Evolutionary conservation across 2,797 vertebrate genomes (phyloP), one percentile per base, ranked within the genome.

Genomic region (Anguilla obscura): DNA sequence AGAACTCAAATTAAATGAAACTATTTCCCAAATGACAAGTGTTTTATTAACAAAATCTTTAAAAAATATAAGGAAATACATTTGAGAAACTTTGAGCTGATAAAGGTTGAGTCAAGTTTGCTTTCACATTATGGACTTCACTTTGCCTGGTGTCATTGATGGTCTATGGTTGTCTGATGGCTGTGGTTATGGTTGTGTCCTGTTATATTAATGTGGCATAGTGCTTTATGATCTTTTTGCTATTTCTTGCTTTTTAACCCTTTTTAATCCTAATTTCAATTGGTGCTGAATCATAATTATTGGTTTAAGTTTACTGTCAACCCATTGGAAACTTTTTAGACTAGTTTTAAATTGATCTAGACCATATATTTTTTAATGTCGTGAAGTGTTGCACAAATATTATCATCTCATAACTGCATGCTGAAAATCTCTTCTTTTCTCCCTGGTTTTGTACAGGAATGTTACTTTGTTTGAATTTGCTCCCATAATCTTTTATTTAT

Each of bases 1-100:
- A 88, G 92, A 87, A 90, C 40, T 92, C 89, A 89, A 92, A 90
- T 91, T 93, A 86, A 86, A 85, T 89, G 48, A 85, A 88, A 87
- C 85, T 90, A 71, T 74, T 94, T 92, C 93, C 88, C 87, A 71
- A 90, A 89, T 92, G 92, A 86, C 87, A 89, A 87, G 83, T 93
- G 90, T 92, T 89, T 90, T 87, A 91, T 92, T 87, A 91, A 50
- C 66, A 48, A 33, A 71, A 30, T 33, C 1, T 87, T 40, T 63
- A 86, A 88, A 69, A 89, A 36, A 74, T 9, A 90, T 45, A 86
- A 71, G 69, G 27, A 90, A 91, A 90, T 87, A 87, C 76, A 88
- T 91, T 87, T 89, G 90, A 91, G 92, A 3, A 21, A n/a, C 6
- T 66, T 24, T 24, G 60, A 60, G 18, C 2, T 16, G 14, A 60